A percentile compares a stretch with the other conserved stretches of the same genome.
These are phyloP conservation scores for Drosophila subpulchrella DNA, from an alignment of 1,140 invertebrate species.

Conservation along the genomic window DNA sequence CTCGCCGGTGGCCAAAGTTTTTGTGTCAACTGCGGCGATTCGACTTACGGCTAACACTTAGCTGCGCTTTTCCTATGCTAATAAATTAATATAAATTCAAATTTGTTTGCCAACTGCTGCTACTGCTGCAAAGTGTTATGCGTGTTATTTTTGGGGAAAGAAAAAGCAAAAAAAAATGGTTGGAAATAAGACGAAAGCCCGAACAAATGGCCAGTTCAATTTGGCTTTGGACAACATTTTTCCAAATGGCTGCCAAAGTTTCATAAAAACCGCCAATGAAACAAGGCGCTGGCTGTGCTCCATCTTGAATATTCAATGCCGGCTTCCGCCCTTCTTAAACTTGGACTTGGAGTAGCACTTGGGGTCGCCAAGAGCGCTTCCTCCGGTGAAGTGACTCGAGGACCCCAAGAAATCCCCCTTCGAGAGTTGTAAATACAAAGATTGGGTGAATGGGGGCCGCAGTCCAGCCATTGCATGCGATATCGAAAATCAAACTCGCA, in stretches of 20 bases:
- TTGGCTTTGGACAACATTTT: constrained; percentile 59
- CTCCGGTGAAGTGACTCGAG: constrained; percentile 16
- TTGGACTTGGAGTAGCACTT: constrained; percentile 62
- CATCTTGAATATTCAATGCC: constrained; percentile 79
- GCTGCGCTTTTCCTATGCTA: constrained; percentile 80
- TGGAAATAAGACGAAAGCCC: constrained; percentile 26
- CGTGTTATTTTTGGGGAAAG: constrained; percentile 45
- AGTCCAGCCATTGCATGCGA: constrained; percentile 24
- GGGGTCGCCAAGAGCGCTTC: constrained; percentile 55
- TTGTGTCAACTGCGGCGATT: constrained; percentile 49
- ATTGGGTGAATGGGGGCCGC: not conserved
- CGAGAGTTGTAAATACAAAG: constrained; percentile 20
- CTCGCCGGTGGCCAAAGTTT: constrained; percentile 28
- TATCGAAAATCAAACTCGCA: constrained; percentile 50
- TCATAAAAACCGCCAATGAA: constrained; percentile 75
- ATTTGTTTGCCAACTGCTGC: constrained; percentile 81
- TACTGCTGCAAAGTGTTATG: constrained; percentile 75
- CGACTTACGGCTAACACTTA: constrained; percentile 18
- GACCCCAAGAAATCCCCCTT: constrained; percentile 13
- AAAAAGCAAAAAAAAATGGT: constrained; percentile 9
- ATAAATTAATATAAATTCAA: constrained; percentile 84
- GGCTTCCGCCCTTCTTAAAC: constrained; percentile 60
- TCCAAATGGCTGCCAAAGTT: constrained; percentile 72
- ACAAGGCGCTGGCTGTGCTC: constrained; percentile 38
- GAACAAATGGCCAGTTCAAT: constrained; percentile 52